A percentile compares a stretch with the other conserved stretches of the same genome.
These are phyloP conservation scores for Kradibia gibbosae DNA, from an alignment of 1,140 invertebrate species.

Conservation along the genomic window DNA sequence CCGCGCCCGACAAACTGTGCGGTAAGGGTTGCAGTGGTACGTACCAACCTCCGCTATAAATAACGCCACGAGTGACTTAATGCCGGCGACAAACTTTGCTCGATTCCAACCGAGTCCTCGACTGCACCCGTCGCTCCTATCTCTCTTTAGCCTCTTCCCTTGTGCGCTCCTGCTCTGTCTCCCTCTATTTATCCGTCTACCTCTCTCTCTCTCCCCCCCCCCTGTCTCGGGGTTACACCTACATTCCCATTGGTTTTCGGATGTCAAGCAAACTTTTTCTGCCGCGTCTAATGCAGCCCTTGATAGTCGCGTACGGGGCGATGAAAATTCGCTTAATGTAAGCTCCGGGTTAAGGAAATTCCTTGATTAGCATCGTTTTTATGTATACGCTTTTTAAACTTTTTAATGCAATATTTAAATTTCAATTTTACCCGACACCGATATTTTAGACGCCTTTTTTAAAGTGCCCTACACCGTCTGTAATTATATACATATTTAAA, in stretches of 20 bases:
- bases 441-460: not conserved
- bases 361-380: not conserved
- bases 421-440: not conserved
- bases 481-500: not conserved
- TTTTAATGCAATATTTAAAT: not conserved
- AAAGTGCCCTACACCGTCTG: not conserved
- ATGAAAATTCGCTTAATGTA: constrained; percentile 2
- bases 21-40: constrained; percentile 53
- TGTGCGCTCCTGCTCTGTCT: not conserved
- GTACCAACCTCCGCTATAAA: constrained; percentile 54
- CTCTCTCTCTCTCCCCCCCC: not conserved
- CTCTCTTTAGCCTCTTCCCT: constrained; percentile 4
- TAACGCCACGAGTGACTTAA: constrained; percentile 58
- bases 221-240: not conserved
- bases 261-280: constrained; percentile 13
- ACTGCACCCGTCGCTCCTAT: not conserved
- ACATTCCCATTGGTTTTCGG: not conserved
- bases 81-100: constrained; percentile 52
- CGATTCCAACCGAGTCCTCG: constrained; percentile 26
- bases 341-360: not conserved
- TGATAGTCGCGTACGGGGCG: not conserved
- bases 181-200: not conserved
- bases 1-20: constrained; percentile 50
- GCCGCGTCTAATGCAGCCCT: not conserved
- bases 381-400: not conserved